phyloP scores from a whole-genome alignment of 2,797 vertebrate species.

The Microctenopoma steveboyesi region DNA sequence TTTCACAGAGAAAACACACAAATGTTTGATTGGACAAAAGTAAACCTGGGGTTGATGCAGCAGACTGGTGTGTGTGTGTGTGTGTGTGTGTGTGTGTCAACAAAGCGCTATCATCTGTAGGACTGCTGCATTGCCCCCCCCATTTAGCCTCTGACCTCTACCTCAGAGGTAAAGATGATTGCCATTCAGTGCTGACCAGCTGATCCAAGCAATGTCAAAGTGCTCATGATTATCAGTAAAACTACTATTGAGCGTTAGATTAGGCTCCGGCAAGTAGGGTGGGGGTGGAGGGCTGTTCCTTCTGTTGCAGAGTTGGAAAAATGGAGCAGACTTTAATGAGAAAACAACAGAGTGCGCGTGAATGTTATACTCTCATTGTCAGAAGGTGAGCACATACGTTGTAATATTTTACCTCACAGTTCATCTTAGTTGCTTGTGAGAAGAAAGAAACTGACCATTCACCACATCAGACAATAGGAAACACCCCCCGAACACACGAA shows the following conservation, averaged over 20 bases:
- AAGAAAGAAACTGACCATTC: not conserved
- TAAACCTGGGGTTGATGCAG: too few relatives aligned
- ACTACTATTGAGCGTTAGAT: not conserved
- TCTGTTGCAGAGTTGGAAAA: not conserved
- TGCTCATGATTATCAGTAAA: not conserved
- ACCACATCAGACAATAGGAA: not conserved
- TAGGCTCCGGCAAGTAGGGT: not conserved
- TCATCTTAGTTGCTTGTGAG: not conserved
- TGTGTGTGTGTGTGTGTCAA: too few relatives aligned
- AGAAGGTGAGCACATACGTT: not conserved
- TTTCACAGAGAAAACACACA: not conserved
- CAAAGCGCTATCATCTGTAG: too few relatives aligned
- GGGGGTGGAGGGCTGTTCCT: not conserved
- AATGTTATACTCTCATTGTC: not conserved
- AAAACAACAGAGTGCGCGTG: not conserved
- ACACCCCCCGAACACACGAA: not conserved
- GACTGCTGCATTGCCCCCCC: too few relatives aligned
- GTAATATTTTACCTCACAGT: not conserved
- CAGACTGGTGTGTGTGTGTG: too few relatives aligned
- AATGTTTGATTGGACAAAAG: too few relatives aligned
- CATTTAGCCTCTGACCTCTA: conserved; percentile 12
- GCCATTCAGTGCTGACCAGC: not conserved
- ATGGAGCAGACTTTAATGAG: conserved; percentile 10
- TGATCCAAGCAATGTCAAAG: not conserved
- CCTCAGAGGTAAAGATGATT: not conserved